Base-by-base conservation (phyloP, 2,888 invertebrate genomes). In the Megaustenia siamemsis region DNA sequence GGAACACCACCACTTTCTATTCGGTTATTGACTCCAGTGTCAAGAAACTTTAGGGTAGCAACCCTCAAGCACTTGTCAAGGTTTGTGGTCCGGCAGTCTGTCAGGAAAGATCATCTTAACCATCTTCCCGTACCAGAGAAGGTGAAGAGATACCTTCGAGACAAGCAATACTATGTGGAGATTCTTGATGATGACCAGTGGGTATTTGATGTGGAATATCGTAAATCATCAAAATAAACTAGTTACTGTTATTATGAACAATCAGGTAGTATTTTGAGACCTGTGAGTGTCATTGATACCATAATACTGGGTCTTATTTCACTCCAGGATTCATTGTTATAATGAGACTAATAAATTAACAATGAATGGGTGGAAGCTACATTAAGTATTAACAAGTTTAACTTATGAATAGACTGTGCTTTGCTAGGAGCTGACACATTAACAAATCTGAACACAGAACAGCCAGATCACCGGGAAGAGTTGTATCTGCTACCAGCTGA, bases 1-100 rank as follows among this genome's bases (percentile, higher is more conserved):
- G 95, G 96, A 86, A 95, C 95, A 87, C 96, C 96, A 21, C 96
- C 96, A 71, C 96, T 96, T 93, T 96, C 96, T 1, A 96, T 97
- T 68, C 95, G 96, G 73, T 94, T 97, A 53, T 96, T 96, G 45
- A 95, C 96, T 91, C 97, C 97, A 1, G 95, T 97, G 15, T 97
- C 96, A 75, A 95, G 97, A 82, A 96, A 96, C 91, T 95, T 95
- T 73, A 95, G 96, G 92, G 94, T 95, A 88, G 95, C 96, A 86
- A 96, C 96, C 38, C 94, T 97, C 87, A 96, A 96, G 93, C 96
- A 96, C 94, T 94, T 96, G 84, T 96, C 96, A 43, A 84, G 83
- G 83, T 97, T 96, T 91, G 95, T 96, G 35, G 96, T 97, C 88
- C 95, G 96, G 88, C 96, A 96, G 89, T 95, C 95, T 90, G 95